Conservation (phyloP, 2,888 invertebrate genomes). For the Metellina segmentata region DNA sequence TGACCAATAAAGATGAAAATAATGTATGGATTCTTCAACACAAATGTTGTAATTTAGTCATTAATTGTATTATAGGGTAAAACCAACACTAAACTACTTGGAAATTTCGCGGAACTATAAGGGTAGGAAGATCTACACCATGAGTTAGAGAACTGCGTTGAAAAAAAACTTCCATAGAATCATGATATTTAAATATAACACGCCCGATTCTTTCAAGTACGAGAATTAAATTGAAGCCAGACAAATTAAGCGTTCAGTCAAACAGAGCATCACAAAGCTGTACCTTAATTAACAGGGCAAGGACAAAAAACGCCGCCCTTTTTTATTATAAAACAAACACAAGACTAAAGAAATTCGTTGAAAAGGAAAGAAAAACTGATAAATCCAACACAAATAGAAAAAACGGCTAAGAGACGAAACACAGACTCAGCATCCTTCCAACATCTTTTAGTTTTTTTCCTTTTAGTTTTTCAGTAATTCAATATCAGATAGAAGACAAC, state of each 20-base stretch:
- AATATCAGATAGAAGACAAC: constrained; percentile 34
- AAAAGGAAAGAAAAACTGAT: not conserved
- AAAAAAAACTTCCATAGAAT: not conserved
- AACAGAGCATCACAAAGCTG: not conserved
- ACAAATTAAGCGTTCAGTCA: not conserved
- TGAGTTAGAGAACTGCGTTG: too few species aligned
- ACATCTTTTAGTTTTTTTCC: not conserved
- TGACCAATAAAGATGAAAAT: too few species aligned
- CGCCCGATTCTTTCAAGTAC: not conserved
- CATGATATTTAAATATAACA: not conserved
- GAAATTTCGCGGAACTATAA: too few species aligned
- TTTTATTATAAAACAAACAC: not conserved
- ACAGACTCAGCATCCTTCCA: not conserved
- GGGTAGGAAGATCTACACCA: too few species aligned
- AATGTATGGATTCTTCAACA: too few species aligned
- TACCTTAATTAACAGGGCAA: not conserved
- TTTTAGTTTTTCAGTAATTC: constrained; percentile 28
- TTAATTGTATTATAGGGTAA: too few species aligned
- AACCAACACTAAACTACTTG: too few species aligned
- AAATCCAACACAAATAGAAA: not conserved
- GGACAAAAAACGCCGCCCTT: not conserved
- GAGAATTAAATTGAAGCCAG: not conserved
- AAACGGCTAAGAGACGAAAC: not conserved
- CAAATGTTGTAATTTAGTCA: too few species aligned
- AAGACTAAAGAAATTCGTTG: not conserved